Evolutionary conservation across 2,113 vertebrate species (phyloP).

Genomic region (Malurus alboscapulatus): DNA sequence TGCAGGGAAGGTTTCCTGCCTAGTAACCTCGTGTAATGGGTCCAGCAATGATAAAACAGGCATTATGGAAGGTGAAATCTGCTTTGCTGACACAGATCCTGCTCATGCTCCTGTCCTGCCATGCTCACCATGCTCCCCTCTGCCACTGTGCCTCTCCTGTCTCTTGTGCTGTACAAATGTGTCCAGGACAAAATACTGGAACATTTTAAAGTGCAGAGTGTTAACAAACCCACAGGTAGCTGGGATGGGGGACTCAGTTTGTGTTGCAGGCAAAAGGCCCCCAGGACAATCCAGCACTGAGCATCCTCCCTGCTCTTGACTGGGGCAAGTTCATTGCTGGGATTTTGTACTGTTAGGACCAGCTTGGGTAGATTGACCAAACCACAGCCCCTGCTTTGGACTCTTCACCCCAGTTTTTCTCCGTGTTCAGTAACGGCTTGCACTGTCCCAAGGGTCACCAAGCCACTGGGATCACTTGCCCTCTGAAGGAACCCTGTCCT

Average conservation of each 20-base stretch:
- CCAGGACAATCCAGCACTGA: not conserved
- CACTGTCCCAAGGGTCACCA: fast-evolving
- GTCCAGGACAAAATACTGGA: not conserved
- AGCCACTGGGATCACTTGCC: not conserved
- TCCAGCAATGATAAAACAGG: not conserved
- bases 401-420: not conserved
- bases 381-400: not conserved
- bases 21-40: not conserved
- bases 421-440: not conserved
- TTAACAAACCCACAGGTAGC: not conserved
- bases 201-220: not conserved
- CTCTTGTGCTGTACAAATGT: not conserved
- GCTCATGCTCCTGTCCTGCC: not conserved
- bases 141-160: not conserved
- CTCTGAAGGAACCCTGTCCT: not conserved
- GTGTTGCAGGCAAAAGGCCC: not conserved
- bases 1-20: not conserved
- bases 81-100: constrained; percentile 19
- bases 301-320: fast-evolving
- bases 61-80: constrained; percentile 4
- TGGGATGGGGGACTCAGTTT: not conserved
- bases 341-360: not conserved
- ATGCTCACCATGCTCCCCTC: not conserved
- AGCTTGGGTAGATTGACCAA: not conserved
- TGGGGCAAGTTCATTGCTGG: not conserved